Base-by-base conservation (phyloP, 2,797 vertebrate genomes). In the Protosalanx chinensis region DNA sequence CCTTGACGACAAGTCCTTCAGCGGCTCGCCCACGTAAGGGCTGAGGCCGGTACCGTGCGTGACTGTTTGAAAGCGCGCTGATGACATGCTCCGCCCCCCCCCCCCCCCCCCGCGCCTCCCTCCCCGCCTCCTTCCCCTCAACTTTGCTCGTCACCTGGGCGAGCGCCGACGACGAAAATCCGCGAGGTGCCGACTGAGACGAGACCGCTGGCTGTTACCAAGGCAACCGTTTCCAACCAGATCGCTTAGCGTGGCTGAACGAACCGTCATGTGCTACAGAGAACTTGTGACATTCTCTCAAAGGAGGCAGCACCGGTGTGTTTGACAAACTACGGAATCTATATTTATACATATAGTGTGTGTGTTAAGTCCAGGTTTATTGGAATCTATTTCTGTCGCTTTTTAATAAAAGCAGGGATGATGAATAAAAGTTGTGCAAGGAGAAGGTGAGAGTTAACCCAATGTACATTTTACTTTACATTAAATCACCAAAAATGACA, bases 1-100 rank as follows among this genome's bases (percentile, higher is more conserved):
- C 89, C 89, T 85, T 89, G 90, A 90, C 89, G 77, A 92, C 88
- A 78, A 77, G 82, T n/a, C 80, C 85, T 78, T 70, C 81, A 68
- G 79, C 85, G 81, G 81, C 76, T 86, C 86, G 61, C 90, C 88
- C 89, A 89, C 91, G 80, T 79, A n/a, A 81, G 67, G 76, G 78
- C 89, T 80, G 81, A 76, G 81, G 81, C 81, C 76, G 56, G 82
- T 79, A 82, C 85, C 81, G 84, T 51, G 78, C 85, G 82, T 79
- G 83, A 85, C 76, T 76, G 71, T 84, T 77, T 81, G 71, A 78
- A 81, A 79, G 64, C 71, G 72, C 8, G 23, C 69, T n/a, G 35
- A 73, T 62, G 72, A 83, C 81, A 85, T n/a, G n/a, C n/a, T n/a
- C n/a, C n/a, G n/a, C n/a, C n/a, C n/a, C n/a, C n/a, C n/a, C n/a